These are phyloP conservation scores for Noctuana brunneofusca DNA, from an alignment of 2,888 invertebrate genomes.

Conservation along the genomic window DNA sequence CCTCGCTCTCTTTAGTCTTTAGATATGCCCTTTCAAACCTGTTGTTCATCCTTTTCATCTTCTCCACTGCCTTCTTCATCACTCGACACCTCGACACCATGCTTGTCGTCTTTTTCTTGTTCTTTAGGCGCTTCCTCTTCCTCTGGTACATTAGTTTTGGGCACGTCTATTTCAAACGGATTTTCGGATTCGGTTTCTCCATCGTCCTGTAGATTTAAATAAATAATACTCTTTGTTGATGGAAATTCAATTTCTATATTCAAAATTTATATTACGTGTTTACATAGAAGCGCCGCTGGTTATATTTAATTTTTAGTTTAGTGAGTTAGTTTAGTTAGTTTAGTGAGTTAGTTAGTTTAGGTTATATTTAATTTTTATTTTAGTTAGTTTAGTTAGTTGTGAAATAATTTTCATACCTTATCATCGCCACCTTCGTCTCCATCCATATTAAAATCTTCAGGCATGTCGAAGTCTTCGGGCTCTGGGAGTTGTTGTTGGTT, in stretches of 20 bases:
- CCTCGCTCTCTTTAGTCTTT: too few relatives aligned
- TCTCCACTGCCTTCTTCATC: conserved; percentile 69
- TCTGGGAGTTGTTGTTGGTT: conserved; percentile 90
- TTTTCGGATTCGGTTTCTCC: conserved; percentile 87
- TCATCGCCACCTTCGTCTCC: conserved; percentile 85
- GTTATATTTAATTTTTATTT: not conserved
- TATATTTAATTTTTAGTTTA: too few relatives aligned
- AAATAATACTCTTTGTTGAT: not conserved
- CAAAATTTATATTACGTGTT: not conserved
- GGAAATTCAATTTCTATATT: too few relatives aligned
- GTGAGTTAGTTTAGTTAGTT: too few relatives aligned
- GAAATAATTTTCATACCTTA: conserved; percentile 50
- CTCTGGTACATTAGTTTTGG: conserved; percentile 84
- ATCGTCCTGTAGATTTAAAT: conserved; percentile 54
- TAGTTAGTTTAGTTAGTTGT: too few relatives aligned
- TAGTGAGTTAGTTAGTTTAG: too few relatives aligned
- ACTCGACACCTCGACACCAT: conserved; percentile 75
- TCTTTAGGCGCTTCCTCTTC: conserved; percentile 65
- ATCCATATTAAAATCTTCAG: conserved; percentile 93
- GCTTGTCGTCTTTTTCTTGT: conserved; percentile 63
- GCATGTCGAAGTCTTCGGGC: conserved; percentile 93
- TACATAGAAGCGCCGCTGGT: too few relatives aligned
- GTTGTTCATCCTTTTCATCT: conserved; percentile 46
- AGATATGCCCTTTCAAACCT: conserved; percentile 41
- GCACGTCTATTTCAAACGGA: conserved; percentile 92